Evolutionary conservation across 2,113 vertebrate genomes (phyloP), one percentile per base, ranked within the genome.

Genomic region (Lontra canadensis): DNA sequence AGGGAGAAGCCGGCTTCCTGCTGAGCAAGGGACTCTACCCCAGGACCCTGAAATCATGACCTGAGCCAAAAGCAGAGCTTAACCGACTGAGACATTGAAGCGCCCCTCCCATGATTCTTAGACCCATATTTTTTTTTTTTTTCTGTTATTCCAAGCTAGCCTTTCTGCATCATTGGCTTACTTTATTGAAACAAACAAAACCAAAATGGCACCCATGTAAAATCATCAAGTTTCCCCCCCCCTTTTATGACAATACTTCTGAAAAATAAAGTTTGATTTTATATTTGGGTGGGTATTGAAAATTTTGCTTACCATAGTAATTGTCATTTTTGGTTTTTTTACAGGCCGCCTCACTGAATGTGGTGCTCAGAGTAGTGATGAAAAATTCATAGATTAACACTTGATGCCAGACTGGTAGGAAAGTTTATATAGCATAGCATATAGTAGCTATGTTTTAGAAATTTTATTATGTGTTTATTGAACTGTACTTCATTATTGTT

Each of bases 341-440:
- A 11, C 99, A 96, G 99, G 99, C 95, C 99, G 99, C 97, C 98
- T 99, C 76, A 99, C 99, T 88, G 99, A 99, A 97, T 99, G 99
- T 44, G 99, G 99, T 5, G 98, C 99, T 96, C 99, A 99, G 31
- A 99, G 98, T 82, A 99, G 99, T 4, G 99, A 99, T 44, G 99
- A 99, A 29, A 99, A 99, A 99, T 99, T 99, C 98, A 99, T 99
- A 3, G 99, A 99, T n/a, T 99, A 99, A 99, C 99, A 99, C 96
- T 96, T 85, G 7, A 99, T 99, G 39, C 99, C 99, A 12, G 98
- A 99, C 98, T 99, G 99, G 99, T 99, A 98, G 97, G 98, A 97
- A 95, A 14, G 55, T 11, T 95, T 49, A 63, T 52, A 83, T 61
- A 26, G 11, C 23, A 34, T 63, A 2, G 29, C 7, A 78, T 49